phyloP scores from a whole-genome alignment of 2,113 vertebrate species.

The Pygoscelis antarcticus region DNA sequence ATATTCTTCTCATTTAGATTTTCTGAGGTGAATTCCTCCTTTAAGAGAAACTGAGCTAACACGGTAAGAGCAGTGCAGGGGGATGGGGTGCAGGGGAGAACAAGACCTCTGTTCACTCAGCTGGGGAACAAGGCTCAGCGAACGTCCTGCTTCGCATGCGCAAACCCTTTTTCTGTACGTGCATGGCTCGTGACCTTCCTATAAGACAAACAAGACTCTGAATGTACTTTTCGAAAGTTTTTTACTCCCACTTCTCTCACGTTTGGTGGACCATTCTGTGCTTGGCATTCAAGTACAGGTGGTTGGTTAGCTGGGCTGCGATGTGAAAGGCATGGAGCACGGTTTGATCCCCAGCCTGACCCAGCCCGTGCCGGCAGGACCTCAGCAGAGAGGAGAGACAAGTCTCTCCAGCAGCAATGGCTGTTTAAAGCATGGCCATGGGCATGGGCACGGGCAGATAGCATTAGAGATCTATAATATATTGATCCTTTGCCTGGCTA shows the following conservation, averaged over 20 bases:
- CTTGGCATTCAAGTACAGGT: neutral
- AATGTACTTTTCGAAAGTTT: no score
- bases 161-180: rapidly evolving
- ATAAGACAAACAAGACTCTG: no score
- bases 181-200: rapidly evolving
- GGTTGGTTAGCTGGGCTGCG: rapidly evolving
- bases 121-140: rapidly evolving
- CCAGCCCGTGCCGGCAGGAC: rapidly evolving
- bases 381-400: neutral
- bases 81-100: neutral
- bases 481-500: neutral
- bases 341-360: neutral
- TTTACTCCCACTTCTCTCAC: neutral
- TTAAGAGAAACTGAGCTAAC: rapidly evolving
- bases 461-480: neutral
- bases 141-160: rapidly evolving
- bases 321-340: rapidly evolving
- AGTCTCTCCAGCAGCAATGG: neutral
- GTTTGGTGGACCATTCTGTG: rapidly evolving
- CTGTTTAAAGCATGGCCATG: rapidly evolving
- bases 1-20: rapidly evolving
- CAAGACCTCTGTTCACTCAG: rapidly evolving
- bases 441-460: rapidly evolving
- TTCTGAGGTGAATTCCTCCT: neutral
- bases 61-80: neutral